These are phyloP conservation scores for Pyrgilauda ruficollis DNA, from an alignment of 2,113 vertebrate species.

Conservation along the genomic window DNA sequence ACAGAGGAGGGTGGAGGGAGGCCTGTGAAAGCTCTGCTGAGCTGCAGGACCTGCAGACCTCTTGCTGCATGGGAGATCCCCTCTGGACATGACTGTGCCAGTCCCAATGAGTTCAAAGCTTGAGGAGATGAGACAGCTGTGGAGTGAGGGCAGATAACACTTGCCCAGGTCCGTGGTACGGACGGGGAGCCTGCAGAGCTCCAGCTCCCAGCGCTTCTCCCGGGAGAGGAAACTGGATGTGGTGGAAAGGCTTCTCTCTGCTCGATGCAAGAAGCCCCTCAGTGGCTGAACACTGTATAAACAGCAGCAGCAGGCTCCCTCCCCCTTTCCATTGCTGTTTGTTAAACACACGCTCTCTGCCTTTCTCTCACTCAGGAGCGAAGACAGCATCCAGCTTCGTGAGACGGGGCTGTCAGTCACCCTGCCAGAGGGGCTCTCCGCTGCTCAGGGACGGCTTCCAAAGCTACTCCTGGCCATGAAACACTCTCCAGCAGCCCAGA, in stretches of 20 bases:
- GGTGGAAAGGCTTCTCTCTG: constrained; percentile 39
- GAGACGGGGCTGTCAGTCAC: constrained; percentile 23
- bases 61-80: not conserved
- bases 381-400: constrained; percentile 55
- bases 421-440: not conserved
- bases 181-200: not conserved
- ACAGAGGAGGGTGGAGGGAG: not conserved
- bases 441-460: not conserved
- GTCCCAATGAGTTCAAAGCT: not conserved
- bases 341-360: constrained; percentile 63
- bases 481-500: not conserved
- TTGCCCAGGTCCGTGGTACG: not conserved
- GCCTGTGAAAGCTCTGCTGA: not conserved
- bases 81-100: not conserved
- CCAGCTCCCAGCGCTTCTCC: not conserved
- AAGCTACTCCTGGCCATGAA: not conserved
- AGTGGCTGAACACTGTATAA: constrained; percentile 69
- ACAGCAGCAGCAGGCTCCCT: constrained; percentile 65
- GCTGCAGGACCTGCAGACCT: not conserved
- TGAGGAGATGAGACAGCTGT: not conserved
- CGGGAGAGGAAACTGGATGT: not conserved
- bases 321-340: constrained; percentile 64
- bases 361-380: constrained; percentile 60
- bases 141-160: not conserved
- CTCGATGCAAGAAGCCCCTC: constrained; percentile 66